These are phyloP conservation scores for Sylvia borin DNA, from an alignment of 2,797 vertebrate genomes.

Conservation along the genomic window DNA sequence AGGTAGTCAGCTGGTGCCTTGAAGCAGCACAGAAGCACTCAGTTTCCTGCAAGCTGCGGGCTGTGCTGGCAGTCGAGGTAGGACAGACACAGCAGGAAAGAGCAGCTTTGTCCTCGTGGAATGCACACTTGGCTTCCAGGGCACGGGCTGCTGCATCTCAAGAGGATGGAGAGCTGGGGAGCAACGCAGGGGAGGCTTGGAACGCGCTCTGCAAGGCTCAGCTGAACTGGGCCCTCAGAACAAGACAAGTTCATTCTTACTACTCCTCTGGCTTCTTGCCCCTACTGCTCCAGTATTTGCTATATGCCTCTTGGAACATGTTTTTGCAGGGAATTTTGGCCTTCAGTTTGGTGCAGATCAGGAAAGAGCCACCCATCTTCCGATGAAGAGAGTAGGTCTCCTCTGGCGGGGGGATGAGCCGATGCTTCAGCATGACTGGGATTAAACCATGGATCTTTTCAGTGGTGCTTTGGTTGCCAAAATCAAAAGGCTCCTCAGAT, in stretches of 20 bases:
- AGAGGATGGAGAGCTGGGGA: slow-evolving; percentile 35
- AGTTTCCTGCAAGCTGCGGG: not conserved
- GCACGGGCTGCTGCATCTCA: slow-evolving; percentile 2
- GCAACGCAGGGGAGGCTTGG: not conserved
- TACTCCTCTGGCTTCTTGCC: slow-evolving; percentile 63
- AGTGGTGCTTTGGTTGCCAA: slow-evolving; percentile 91
- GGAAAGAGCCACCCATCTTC: slow-evolving; percentile 98
- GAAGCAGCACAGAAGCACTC: slow-evolving; percentile 6
- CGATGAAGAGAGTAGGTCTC: slow-evolving; percentile 97
- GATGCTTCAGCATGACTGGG: slow-evolving; percentile 93
- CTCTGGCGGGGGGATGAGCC: slow-evolving; percentile 92
- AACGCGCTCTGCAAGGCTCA: slow-evolving; percentile 35
- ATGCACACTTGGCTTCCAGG: not conserved
- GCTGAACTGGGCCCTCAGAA: slow-evolving; percentile 16
- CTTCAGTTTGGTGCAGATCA: slow-evolving; percentile 94
- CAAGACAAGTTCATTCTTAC: not conserved
- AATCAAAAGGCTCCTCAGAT: slow-evolving; percentile 84
- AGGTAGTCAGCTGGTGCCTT: slow-evolving; percentile 1
- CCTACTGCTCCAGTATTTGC: slow-evolving; percentile 85
- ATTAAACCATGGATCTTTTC: slow-evolving; percentile 95
- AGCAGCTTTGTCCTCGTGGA: slow-evolving; percentile 23
- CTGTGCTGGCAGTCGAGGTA: not conserved
- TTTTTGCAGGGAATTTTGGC: slow-evolving; percentile 87
- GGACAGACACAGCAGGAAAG: not conserved
- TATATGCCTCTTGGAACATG: slow-evolving; percentile 89